Evolutionary conservation across 2,113 vertebrate species (phyloP).

Genomic region (Nanorana parkeri): DNA sequence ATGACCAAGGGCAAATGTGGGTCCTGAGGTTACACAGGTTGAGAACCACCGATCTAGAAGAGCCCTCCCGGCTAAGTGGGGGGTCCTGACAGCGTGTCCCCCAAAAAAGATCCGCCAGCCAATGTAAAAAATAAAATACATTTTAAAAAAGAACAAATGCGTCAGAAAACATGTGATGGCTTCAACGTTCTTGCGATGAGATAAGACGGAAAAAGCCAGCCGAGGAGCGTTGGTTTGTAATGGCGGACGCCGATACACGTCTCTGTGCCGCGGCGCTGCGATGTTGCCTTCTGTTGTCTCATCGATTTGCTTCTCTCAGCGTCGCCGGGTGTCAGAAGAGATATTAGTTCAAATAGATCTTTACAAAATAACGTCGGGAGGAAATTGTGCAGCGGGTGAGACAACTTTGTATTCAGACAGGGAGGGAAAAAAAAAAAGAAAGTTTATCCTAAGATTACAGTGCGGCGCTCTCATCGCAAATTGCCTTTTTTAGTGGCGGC

Average conservation of each 20-base stretch:
- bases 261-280: neutral
- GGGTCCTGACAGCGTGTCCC: too few relatives aligned
- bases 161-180: too few relatives aligned
- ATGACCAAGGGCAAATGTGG: too few relatives aligned
- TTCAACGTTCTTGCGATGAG: too few relatives aligned
- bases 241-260: neutral
- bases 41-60: too few relatives aligned
- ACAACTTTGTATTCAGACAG: neutral
- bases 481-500: conserved; percentile 36
- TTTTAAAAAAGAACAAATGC: too few relatives aligned
- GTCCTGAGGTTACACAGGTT: too few relatives aligned
- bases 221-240: neutral
- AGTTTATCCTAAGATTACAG: conserved; percentile 58
- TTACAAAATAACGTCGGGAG: conserved; percentile 53
- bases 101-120: too few relatives aligned
- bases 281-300: neutral
- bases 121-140: too few relatives aligned
- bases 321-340: conserved; percentile 30
- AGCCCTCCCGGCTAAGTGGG: too few relatives aligned
- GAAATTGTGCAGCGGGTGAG: conserved; percentile 34
- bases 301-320: conserved; percentile 49
- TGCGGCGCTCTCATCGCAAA: conserved; percentile 50
- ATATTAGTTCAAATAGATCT: conserved; percentile 45
- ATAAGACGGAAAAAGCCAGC: too few relatives aligned
- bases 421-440: conserved; percentile 31